These are phyloP conservation scores for Hyperoodon ampullatus DNA, from an alignment of 2,113 vertebrate species.

Conservation along the genomic window DNA sequence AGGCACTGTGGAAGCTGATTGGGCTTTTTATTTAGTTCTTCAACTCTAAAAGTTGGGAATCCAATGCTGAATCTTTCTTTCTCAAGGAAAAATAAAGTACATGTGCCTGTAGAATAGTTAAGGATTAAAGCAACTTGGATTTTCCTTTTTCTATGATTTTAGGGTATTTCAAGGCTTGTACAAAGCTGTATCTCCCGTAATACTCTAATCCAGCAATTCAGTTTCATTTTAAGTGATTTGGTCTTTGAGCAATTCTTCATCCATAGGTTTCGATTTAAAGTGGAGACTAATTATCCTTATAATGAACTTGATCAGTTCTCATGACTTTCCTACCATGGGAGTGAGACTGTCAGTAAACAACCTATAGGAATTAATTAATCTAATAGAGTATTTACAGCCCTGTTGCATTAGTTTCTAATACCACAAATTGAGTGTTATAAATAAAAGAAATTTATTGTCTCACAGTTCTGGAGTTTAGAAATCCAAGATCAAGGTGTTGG, in stretches of 20 bases:
- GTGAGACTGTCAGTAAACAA: neutral
- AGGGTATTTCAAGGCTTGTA: neutral
- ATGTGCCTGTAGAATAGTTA: neutral
- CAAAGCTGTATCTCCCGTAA: neutral
- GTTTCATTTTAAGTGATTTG: neutral
- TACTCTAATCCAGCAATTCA: neutral
- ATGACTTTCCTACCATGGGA: neutral
- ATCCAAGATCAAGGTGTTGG: neutral
- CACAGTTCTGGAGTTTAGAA: neutral
- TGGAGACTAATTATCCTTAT: neutral
- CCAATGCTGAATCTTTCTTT: neutral
- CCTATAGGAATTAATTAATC: neutral
- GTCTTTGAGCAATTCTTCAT: neutral
- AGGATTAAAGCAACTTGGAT: neutral
- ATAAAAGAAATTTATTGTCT: neutral
- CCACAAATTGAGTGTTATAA: neutral
- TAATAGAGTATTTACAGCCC: neutral
- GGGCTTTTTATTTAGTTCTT: neutral
- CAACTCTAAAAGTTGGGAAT: neutral
- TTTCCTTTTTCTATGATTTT: neutral
- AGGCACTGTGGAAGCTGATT: neutral
- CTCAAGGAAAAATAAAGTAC: neutral
- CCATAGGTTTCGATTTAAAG: neutral
- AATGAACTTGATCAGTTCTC: neutral
- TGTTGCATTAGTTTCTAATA: neutral